Base-by-base conservation (phyloP, 2,888 invertebrate species). In the Seira sanloemensis region DNA sequence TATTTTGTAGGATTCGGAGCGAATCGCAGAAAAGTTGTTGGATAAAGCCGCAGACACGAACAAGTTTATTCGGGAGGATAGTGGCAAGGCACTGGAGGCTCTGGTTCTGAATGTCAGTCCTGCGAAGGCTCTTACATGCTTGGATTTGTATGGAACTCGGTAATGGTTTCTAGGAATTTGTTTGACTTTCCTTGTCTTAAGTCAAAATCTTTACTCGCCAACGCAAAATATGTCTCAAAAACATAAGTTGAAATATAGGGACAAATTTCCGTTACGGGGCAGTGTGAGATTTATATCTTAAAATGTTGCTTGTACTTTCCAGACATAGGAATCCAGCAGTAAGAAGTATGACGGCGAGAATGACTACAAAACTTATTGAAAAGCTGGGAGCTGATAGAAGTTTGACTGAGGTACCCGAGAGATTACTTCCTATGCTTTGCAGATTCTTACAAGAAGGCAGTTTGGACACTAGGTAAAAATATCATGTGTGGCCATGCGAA, bases 21-120 rank as follows among this genome's bases (percentile, higher is more conserved):
- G 97, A 90, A 93, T 97, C 73, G 95, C 95, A 0, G 94, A 93
- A 23, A 95, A 96, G 9, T 92, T 98, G 80, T 93, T 98, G 27
- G 95, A 96, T 89, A 95, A 98, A 85, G 96, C 97, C 72, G 97
- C 97, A 0, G 98, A 99, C 90, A 98, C 97, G 5, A 98, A 98
- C 92, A 95, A 95, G 89, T 98, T 99, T 91, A 93, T 99, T 73
- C 93, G 98, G 23, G 96, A 96, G 46, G 98, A 98, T 91, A 96
- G 97, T 1, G 95, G 95, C 80, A 93, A 93, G 9, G 96, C 98
- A 0, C 91, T 99, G 62, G 95, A 95, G 89, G 93, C 94, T 16
- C 95, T 99, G 94, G 94, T 97, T 81, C 94, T 96, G 80, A 93
- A 95, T 84, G 93, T 96, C 19, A 94, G 94, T 26, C 94, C 95